These are phyloP conservation scores for Drosophila pseudotalamancana DNA, from an alignment of 2,888 invertebrate genomes.

Conservation along the genomic window DNA sequence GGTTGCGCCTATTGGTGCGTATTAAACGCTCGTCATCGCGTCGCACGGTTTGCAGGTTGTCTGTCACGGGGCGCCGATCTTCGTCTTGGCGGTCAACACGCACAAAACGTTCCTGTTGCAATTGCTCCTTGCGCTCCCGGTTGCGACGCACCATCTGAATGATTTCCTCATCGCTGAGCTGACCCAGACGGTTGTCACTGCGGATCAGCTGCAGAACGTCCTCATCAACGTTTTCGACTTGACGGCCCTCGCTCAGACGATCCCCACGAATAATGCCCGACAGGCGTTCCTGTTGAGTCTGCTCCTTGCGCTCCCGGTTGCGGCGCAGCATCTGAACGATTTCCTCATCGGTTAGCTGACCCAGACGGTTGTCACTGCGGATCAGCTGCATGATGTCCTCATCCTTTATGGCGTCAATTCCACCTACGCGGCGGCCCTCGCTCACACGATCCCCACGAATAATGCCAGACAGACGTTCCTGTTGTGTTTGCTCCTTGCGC, in stretches of 20 bases:
- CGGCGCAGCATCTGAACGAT: constrained; percentile 41
- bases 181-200: background rate
- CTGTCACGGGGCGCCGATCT: background rate
- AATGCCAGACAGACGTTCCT: background rate
- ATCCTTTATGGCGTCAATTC: background rate
- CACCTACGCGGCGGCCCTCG: constrained; percentile 47
- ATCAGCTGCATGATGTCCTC: constrained; percentile 16
- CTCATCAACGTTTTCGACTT: constrained; percentile 24
- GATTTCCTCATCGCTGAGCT: constrained; percentile 37
- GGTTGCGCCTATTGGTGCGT: constrained; percentile 58
- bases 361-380: constrained; percentile 11
- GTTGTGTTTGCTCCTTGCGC: constrained; percentile 12
- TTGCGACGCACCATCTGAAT: constrained; percentile 38
- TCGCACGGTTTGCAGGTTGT: constrained; percentile 40
- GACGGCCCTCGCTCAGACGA: constrained; percentile 41
- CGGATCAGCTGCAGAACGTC: constrained; percentile 1
- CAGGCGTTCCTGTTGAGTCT: constrained; percentile 8
- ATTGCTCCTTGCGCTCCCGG: constrained; percentile 14
- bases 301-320: constrained; percentile 18
- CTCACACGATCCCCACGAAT: constrained; percentile 1
- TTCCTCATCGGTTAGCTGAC: constrained; percentile 42
- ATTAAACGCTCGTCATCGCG: constrained; percentile 64
- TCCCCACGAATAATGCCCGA: background rate
- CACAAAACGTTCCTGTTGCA: constrained; percentile 4
- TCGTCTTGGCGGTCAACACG: constrained; percentile 7